Conservation (phyloP, 1,140 invertebrate genomes). For the Brachionus plicatilis region DNA sequence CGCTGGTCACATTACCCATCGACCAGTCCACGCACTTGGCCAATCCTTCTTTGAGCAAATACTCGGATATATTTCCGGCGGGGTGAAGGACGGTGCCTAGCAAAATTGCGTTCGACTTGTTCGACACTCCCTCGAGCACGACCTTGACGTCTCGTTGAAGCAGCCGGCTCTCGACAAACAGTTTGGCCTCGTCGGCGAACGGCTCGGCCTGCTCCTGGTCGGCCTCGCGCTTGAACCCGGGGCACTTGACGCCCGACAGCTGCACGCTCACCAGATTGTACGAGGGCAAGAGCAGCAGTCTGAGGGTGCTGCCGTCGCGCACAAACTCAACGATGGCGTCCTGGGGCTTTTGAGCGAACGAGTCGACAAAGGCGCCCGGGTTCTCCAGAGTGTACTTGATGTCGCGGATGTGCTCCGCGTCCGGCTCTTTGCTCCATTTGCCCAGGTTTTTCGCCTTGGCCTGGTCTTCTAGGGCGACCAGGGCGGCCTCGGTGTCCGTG, state of each 20-base stretch:
- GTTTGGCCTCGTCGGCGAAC: constrained; percentile 75
- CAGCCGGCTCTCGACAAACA: constrained; percentile 80
- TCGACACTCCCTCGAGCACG: constrained; percentile 80
- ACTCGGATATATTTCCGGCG: constrained; percentile 88
- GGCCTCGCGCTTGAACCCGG: constrained; percentile 68
- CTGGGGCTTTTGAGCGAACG: neutral
- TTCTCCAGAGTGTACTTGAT: constrained; percentile 71
- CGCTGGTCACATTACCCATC: constrained; percentile 73
- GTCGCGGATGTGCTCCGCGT: constrained; percentile 69
- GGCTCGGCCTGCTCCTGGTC: constrained; percentile 60
- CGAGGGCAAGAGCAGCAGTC: constrained; percentile 76
- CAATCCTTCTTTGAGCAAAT: constrained; percentile 80
- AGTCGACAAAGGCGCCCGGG: constrained; percentile 2
- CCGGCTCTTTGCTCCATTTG: constrained; percentile 64
- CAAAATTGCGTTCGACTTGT: constrained; percentile 62
- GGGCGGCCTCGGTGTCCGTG: constrained; percentile 49
- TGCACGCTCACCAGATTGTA: constrained; percentile 84
- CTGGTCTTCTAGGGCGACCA: constrained; percentile 80
- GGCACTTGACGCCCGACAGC: constrained; percentile 73
- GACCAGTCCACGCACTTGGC: constrained; percentile 97
- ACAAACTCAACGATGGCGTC: constrained; percentile 88
- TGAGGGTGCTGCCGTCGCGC: constrained; percentile 86
- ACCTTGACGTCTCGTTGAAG: constrained; percentile 89
- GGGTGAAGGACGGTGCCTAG: constrained; percentile 50
- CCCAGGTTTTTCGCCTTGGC: constrained; percentile 81